Base-by-base conservation (phyloP, 2,113 vertebrate species). In the Xiphophorus hellerii region DNA sequence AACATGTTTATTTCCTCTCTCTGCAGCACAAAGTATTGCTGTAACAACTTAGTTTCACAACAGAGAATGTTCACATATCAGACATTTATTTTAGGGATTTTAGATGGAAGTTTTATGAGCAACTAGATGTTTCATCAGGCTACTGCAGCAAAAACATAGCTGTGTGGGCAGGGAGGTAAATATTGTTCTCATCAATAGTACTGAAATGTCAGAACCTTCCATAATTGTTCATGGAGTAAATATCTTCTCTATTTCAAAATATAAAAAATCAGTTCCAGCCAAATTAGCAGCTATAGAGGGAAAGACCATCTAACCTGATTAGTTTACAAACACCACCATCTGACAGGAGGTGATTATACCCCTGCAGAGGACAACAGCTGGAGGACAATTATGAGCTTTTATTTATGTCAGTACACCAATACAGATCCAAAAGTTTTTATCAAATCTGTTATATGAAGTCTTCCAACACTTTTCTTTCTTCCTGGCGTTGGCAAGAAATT, bases 61-160 rank as follows among this genome's bases (percentile, higher is more conserved):
- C 65, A 83, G 48, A 89, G 82, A 58, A 84, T 80, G 71, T 80
- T 83, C 76, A 81, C 62, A 70, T 71, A 70, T 58, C 22, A 83
- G 68, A 80, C 54, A 62, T 71, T 83, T 44, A 69, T 77, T 84
- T 86, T 84, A 15, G 63, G 77, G 64, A 74, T 68, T 48, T 66
- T 54, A 31, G 67, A 70, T 39, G 75, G 15, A 67, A 74, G 83
- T 81, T 84, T 88, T 37, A 86, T 62, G 28, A 76, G 79, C 65
- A 66, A 80, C 48, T 13, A 71, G 66, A 72, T 67, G 22, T 75
- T 69, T 73, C 71, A 69, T 58, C 8, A 8, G 66, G 77, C 73
- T 80, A 39, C 75, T 62, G 81, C 22, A 70, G 81, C 74, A 65
- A 61, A 67, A 81, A 81, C 35, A 69, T 11, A 66, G 70, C 65